These are phyloP conservation scores for Lordiphosa andalusiaca DNA, from an alignment of 2,888 invertebrate genomes.

Conservation along the genomic window DNA sequence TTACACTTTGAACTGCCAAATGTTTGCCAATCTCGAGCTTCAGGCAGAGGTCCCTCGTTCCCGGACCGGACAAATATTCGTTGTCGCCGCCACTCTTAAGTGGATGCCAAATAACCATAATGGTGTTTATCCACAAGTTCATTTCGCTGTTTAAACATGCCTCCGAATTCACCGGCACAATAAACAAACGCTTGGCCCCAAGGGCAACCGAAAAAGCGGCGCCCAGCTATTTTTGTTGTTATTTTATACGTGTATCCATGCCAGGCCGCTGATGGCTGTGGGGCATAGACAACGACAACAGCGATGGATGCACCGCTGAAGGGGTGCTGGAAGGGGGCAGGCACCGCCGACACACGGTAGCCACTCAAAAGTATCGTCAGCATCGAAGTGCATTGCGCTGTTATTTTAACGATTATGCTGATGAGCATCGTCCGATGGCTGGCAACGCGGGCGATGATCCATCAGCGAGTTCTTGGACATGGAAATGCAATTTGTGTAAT, in stretches of 20 bases:
- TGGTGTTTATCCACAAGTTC: slow-evolving; percentile 76
- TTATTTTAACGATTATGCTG: slow-evolving; percentile 77
- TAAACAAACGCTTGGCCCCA: slow-evolving; percentile 47
- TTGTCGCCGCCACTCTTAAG: slow-evolving; percentile 45
- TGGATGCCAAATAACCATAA: slow-evolving; percentile 76
- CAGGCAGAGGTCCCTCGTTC: slow-evolving; percentile 14
- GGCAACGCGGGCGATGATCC: slow-evolving; percentile 70
- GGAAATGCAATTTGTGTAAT: slow-evolving; percentile 78
- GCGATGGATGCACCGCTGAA: slow-evolving; percentile 15
- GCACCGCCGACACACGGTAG: slow-evolving; percentile 56
- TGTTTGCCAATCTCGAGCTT: slow-evolving; percentile 38
- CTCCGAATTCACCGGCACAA: slow-evolving; percentile 74
- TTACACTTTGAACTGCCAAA: slow-evolving; percentile 4
- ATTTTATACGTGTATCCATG: slow-evolving; percentile 25
- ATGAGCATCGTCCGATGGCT: slow-evolving; percentile 47
- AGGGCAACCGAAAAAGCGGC: slow-evolving; percentile 32
- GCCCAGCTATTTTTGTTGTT: slow-evolving; percentile 42
- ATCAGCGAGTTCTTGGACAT: slow-evolving; percentile 67
- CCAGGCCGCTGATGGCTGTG: slow-evolving; percentile 33
- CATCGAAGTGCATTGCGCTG: slow-evolving; percentile 71
- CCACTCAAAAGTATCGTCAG: slow-evolving; percentile 48
- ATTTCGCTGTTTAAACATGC: slow-evolving; percentile 76
- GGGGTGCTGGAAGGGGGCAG: slow-evolving; percentile 1
- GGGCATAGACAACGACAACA: slow-evolving; percentile 43
- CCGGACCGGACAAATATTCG: slow-evolving; percentile 51